phyloP scores from a whole-genome alignment of 2,797 vertebrate species.

The Denticeps clupeoides region DNA sequence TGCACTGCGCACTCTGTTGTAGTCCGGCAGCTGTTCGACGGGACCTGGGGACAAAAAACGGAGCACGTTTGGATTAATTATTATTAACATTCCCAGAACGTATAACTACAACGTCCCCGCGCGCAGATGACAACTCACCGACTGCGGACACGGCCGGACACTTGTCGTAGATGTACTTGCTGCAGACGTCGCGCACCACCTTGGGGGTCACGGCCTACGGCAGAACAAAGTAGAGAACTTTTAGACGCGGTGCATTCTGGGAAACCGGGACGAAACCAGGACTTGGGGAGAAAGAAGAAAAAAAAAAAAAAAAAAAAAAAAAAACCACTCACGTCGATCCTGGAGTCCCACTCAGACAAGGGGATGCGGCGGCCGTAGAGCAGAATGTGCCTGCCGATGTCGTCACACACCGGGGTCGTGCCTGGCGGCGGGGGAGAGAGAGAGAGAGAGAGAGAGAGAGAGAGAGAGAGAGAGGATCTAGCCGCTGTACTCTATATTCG shows the following conservation, averaged over 20 bases:
- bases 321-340: constrained; percentile 71
- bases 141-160: constrained; percentile 83
- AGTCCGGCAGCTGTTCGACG: constrained; percentile 85
- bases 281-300: neutral
- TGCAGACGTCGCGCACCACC: constrained; percentile 73
- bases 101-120: no score
- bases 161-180: constrained; percentile 90
- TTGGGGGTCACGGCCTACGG: constrained; percentile 74
- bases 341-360: constrained; percentile 84
- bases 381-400: constrained; percentile 81
- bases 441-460: neutral
- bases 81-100: no score
- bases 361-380: constrained; percentile 81
- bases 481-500: neutral
- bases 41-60: constrained; percentile 66
- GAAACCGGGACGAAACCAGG: neutral
- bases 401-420: constrained; percentile 86
- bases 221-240: neutral
- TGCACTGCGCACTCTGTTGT: constrained; percentile 87
- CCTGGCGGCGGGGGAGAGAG: constrained; percentile 62
- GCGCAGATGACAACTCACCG: constrained; percentile 70
- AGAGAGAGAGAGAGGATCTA: neutral
- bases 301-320: neutral
- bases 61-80: no score
- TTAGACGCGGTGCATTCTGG: neutral